Conservation (phyloP, 2,113 vertebrate genomes). For the Protobothrops flavoviridis region DNA sequence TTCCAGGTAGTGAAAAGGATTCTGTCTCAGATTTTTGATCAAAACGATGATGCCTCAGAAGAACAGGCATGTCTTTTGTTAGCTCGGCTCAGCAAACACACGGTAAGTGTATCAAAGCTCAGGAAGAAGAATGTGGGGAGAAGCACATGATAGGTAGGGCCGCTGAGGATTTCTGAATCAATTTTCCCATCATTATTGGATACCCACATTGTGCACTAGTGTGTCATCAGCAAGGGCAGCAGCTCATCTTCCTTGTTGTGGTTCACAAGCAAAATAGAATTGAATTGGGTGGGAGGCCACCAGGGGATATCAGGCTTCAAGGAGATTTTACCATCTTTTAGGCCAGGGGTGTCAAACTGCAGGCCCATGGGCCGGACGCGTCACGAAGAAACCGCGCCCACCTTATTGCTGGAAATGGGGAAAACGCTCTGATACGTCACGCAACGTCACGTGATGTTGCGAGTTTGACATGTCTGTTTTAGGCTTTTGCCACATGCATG, state of each 20-base stretch:
- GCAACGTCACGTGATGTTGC: too few species aligned
- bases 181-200: neutral
- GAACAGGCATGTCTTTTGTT: conserved; percentile 66
- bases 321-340: neutral
- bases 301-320: neutral
- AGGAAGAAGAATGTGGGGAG: neutral
- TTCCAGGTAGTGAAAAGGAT: conserved; percentile 70
- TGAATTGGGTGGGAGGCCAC: neutral
- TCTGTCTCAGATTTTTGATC: conserved; percentile 68
- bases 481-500: neutral
- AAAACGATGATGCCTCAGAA: conserved; percentile 51
- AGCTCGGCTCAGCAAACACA: conserved; percentile 64
- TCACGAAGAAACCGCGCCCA: too few species aligned
- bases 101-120: conserved; percentile 58
- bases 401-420: too few species aligned
- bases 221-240: neutral
- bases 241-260: neutral
- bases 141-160: neutral
- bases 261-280: neutral
- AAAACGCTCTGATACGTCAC: too few species aligned
- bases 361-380: too few species aligned
- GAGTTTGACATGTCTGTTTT: too few species aligned
- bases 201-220: neutral
- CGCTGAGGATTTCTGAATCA: neutral
- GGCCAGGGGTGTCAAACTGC: too few species aligned